Base-by-base conservation (phyloP, 2,888 invertebrate genomes). In the Hypomecis atomaria region DNA sequence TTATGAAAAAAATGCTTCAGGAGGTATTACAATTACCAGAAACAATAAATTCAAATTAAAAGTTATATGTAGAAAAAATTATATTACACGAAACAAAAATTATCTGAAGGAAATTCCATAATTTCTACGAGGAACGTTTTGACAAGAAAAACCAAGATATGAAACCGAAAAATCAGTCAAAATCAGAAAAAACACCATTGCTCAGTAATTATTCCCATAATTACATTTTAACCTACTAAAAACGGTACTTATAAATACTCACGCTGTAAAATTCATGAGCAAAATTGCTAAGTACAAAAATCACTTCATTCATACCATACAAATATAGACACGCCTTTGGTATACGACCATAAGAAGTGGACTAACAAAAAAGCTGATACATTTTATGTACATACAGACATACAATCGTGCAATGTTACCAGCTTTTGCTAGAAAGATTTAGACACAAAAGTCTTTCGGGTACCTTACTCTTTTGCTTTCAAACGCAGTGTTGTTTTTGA, bases 201-300 rank as follows among this genome's bases (percentile, higher is more conserved):
- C 5, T 47, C 56, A 61, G 57, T 65, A 68, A 55, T 52, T 42
- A 50, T 57, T 58, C 60, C 10, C 55, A 53, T 45, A 50, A 50
- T 38, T 52, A 52, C 40, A 40, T 38, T 40, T 40, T 33, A 52
- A 5, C 40, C 50, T 59, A 66, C 38, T 47, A 66, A 65, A 70
- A 68, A 57, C 48, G 8, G 52, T 59, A 66, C 62, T 66, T 53
- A 62, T 53, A 43, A 45, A 45, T 33, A 62, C 68, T 65, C 69
- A 67, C 66, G 65, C 49, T 62, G 59, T 61, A 65, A 58, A 55
- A 69, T 49, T 63, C 67, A 66, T 71, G 73, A 73, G 59, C 59
- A 66, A 53, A 69, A 68, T 58, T 65, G 68, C 85, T 90, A 89
- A 89, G 90, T 90, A 90, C 88, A 85, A 83, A 77, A 86, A 89